Conservation (phyloP, 2,888 invertebrate species). For the Spodoptera littoralis region DNA sequence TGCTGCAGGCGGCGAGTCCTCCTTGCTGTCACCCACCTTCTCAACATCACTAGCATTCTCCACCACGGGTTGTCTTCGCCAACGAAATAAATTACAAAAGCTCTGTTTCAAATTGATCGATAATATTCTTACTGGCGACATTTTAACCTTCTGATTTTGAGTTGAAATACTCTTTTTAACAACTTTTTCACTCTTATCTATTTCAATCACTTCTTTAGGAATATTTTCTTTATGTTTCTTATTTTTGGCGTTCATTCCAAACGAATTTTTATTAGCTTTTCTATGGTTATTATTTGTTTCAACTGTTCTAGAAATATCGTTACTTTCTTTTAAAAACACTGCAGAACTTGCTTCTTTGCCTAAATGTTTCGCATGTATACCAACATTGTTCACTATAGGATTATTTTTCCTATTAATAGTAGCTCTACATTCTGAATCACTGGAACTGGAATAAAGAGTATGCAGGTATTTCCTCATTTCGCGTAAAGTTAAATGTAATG, state of each 20-base stretch:
- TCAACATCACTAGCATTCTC: conserved; percentile 72
- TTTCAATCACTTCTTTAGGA: conserved; percentile 72
- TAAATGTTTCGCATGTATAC: conserved; percentile 71
- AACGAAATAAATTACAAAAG: conserved; percentile 95
- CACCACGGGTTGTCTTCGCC: conserved; percentile 78
- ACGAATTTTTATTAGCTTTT: conserved; percentile 86
- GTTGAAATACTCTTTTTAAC: conserved; percentile 67
- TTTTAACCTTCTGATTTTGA: conserved; percentile 86
- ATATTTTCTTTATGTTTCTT: conserved; percentile 87
- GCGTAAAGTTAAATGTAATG: conserved; percentile 94
- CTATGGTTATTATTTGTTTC: conserved; percentile 85
- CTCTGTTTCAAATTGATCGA: conserved; percentile 94
- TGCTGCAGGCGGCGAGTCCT: conserved; percentile 77
- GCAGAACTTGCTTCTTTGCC: conserved; percentile 73
- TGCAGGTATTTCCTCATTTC: conserved; percentile 95
- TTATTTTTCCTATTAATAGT: conserved; percentile 85
- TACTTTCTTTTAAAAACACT: conserved; percentile 76
- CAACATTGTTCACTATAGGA: conserved; percentile 82
- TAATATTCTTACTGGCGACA: conserved; percentile 90
- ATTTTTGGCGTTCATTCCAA: conserved; percentile 90
- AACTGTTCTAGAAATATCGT: conserved; percentile 69
- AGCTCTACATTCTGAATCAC: conserved; percentile 89
- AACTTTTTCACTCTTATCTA: conserved; percentile 82
- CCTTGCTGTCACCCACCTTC: conserved; percentile 64
- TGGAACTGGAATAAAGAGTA: conserved; percentile 93